Base-by-base conservation (phyloP, 2,113 vertebrate genomes). In the Hydrolagus affinis region DNA sequence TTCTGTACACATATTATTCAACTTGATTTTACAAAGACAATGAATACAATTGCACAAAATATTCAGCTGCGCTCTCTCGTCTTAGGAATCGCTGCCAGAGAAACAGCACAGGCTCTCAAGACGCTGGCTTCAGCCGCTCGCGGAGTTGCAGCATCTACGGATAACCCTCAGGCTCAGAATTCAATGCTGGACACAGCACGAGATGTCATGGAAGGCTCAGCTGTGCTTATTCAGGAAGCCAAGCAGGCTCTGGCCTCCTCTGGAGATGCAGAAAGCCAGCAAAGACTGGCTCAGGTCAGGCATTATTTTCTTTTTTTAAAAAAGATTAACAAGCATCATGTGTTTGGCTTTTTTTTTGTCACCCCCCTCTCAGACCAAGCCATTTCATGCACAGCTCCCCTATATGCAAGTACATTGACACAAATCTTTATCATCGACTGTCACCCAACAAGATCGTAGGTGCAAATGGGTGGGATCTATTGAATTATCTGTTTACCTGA, bases 171-270 rank as follows among this genome's bases (percentile, higher is more conserved):
- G 68, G 95, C 96, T 19, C 92, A 95, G 0, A 96, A 94, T 0
- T 97, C 96, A 0, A 98, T 99, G 97, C 85, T 99, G 87, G 98
- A 99, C 83, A 98, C 97, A 0, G 97, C 97, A 23, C 92, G 96
- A 85, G 97, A 96, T 4, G 98, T 99, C 85, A 99, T 99, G 97
- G 97, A 99, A 87, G 97, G 97, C 85, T 99, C 98, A 0, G 96
- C 96, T 32, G 94, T 98, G 94, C 94, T 99, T 85, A 99, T 99
- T 87, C 96, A 98, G 2, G 97, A 99, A 89, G 97, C 97, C 9
- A 97, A 99, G 89, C 95, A 99, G 91, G 97, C 98, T 19, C 91
- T 99, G 88, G 93, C 96, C 70, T 96, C 95, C 21, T 97, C 97
- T 0, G 97, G 97, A 19, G 98, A 99, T 68, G 95, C 97, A 0